Base-by-base conservation (phyloP, 2,888 invertebrate genomes). In the Ischnura elegans region DNA sequence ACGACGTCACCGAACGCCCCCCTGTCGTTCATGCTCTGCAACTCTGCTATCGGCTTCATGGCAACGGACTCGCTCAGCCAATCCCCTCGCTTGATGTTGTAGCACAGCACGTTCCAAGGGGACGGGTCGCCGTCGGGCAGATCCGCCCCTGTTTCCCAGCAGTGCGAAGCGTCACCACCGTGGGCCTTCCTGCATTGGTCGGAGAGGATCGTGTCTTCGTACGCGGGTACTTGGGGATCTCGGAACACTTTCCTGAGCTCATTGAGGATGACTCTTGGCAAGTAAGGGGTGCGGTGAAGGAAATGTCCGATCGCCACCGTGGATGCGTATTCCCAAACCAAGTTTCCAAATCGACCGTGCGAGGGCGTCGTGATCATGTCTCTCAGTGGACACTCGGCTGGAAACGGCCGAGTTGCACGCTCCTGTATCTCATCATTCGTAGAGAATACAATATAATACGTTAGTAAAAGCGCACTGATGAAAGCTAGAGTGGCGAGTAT, bases 161-260 rank as follows among this genome's bases (percentile, higher is more conserved):
- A 87, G 8, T 25, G 3, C 0, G 45, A 13, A 0, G 5, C n/a
- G 46, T 46, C n/a, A 16, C 87, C 87, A 8, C 87, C 46, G 21
- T 45, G 87, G 0, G n/a, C 10, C 4, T 0, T 25, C 46, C 87
- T 25, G 16, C 87, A 87, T 2, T 47, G 87, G 19, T 87, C 87
- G 25, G 87, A 87, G 1, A 87, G 46, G n/a, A 87, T 36, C 29
- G 87, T 87, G n/a, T 87, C 87, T n/a, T 87, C 87, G n/a, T 87
- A 87, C 0, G 87, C 87, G 45, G 46, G 46, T 0, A 46, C 47
- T 2, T 13, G 16, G 16, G 46, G 87, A 87, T 87, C n/a, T 46
- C n/a, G 45, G 21, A 87, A 87, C 19, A 87, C 87, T 10, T 25
- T 29, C 2, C 21, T 46, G 8, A 87, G 43, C 0, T 19, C 29